These are phyloP conservation scores for Orbicella faveolata DNA, from an alignment of 64 coral and sea anemone genomes.

Conservation along the genomic window DNA sequence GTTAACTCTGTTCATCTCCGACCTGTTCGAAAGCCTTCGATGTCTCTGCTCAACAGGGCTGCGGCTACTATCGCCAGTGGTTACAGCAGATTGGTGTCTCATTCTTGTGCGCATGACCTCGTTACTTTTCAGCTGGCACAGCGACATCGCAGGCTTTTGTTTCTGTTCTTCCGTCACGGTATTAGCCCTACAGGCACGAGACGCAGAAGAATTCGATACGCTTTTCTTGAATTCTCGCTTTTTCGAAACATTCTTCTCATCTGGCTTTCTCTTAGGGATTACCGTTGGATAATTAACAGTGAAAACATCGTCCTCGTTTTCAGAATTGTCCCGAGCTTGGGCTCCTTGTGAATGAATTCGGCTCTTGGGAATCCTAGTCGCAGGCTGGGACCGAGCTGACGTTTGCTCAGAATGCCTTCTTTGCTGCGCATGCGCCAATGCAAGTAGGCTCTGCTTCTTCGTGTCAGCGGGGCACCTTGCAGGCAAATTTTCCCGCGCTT, in stretches of 20 bases:
- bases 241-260: neutral
- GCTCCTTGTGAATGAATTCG: constrained; percentile 12
- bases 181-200: neutral
- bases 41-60: neutral
- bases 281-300: constrained; percentile 5
- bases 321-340: neutral
- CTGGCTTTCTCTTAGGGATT: neutral
- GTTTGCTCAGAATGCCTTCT: constrained; percentile 17
- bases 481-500: neutral
- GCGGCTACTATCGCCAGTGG: neutral
- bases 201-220: neutral
- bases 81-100: constrained; percentile 9
- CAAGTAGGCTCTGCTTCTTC: neutral
- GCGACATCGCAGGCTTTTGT: neutral
- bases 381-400: neutral
- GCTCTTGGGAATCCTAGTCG: neutral
- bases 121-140: neutral
- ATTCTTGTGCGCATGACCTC: neutral
- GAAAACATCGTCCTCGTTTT: constrained; percentile 11
- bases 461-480: neutral
- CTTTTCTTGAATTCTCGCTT: neutral
- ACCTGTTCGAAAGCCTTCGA: neutral
- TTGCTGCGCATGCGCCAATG: neutral
- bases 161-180: neutral
- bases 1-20: neutral